Base-by-base conservation (phyloP, 1,140 invertebrate species). In the Diprion similis region DNA sequence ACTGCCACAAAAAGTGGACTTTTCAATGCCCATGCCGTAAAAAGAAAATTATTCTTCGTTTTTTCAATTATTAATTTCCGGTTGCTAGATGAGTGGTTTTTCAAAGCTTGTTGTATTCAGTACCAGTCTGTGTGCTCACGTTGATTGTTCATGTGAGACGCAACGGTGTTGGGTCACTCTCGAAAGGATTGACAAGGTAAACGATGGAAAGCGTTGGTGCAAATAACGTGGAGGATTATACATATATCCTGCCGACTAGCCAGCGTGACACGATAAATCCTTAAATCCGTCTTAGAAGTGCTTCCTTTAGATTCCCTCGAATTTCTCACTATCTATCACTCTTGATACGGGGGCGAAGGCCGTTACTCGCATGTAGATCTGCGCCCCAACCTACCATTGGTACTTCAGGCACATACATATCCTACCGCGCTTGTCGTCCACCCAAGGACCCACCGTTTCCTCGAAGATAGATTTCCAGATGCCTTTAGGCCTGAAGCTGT, bases 241-340 rank as follows among this genome's bases (percentile, higher is more conserved):
- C 6, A 59, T 59, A 37, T 37, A 59, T 59, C 51, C 11, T 59
- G 51, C 51, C 51, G 51, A 59, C 51, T 17, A 59, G 51, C 51
- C 11, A 59, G 51, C 51, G 51, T 59, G 51, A 59, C 51, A 17
- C 51, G 11, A 59, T 59, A 59, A 59, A 59, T 59, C 51, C 51
- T 17, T 59, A 59, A 59, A 59, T 59, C 51, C 51, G n/a, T 59
- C 51, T 17, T 59, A 59, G 51, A 59, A 59, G 11, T 9, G 51
- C n/a, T 59, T 59, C 51, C 51, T 59, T 59, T 59, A 9, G 51
- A 59, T 59, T 59, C 51, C 51, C 51, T 59, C 24, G 51, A 17
- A 59, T 59, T 59, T 59, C 51, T 59, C 51, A 15, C 51, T 59
- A 59, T 59, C 51, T 59, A 59, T 59, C 51, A 59, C 51, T 59